A percentile compares a stretch with the other conserved stretches of the same genome.
Evolutionary conservation across 2,113 vertebrate species (phyloP).

Genomic region (Mesitornis unicolor): DNA sequence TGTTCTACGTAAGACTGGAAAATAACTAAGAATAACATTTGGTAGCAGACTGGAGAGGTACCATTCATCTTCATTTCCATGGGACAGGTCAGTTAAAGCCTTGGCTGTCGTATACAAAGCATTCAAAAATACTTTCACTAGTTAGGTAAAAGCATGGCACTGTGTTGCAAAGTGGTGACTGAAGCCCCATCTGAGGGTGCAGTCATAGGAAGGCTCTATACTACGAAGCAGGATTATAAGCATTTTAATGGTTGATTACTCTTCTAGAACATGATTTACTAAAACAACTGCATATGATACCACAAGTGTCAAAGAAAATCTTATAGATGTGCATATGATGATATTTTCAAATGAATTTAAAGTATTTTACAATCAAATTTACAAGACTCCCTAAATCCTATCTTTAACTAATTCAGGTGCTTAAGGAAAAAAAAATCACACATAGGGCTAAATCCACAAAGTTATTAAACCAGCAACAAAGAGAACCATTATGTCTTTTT

Average conservation of each 20-base stretch:
- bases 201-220: neutral
- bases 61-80: constrained; percentile 7
- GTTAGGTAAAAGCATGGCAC: neutral
- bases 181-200: neutral
- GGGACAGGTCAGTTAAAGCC: neutral
- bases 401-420: neutral
- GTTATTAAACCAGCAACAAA: neutral
- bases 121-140: neutral
- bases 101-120: neutral
- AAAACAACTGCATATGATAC: neutral
- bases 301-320: neutral
- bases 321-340: neutral
- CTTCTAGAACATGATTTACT: neutral
- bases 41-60: neutral
- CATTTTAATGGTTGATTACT: neutral
- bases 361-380: neutral
- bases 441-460: neutral
- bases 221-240: neutral
- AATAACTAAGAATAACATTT: neutral
- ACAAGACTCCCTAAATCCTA: neutral
- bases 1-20: neutral
- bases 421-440: neutral
- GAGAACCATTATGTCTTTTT: neutral
- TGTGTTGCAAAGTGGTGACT: neutral
- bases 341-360: neutral